phyloP scores from a whole-genome alignment of 1,140 invertebrate species.

The Fopius arisanus region DNA sequence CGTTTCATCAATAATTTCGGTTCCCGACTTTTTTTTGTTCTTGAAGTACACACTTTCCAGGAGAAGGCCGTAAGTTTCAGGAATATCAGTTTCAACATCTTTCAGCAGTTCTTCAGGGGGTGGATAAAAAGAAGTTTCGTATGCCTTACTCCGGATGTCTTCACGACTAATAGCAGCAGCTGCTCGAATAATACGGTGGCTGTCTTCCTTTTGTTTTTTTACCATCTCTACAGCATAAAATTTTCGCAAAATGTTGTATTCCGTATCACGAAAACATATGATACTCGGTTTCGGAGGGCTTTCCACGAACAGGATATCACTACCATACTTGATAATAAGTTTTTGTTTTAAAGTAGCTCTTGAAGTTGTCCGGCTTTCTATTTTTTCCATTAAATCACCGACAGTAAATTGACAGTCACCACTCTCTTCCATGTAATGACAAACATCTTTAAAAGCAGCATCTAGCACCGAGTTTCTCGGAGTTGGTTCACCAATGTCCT shows the following conservation, averaged over 20 bases:
- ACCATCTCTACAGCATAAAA: too few relatives aligned
- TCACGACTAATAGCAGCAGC: background rate
- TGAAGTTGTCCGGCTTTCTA: background rate
- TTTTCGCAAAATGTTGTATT: background rate
- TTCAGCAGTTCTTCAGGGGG: slow-evolving; percentile 22
- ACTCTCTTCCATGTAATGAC: background rate
- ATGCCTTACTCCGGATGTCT: background rate
- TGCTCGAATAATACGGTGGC: background rate
- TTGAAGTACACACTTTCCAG: background rate
- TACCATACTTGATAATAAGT: background rate
- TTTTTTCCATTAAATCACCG: background rate
- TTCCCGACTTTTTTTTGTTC: slow-evolving; percentile 13
- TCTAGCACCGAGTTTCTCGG: background rate
- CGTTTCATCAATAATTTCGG: slow-evolving; percentile 48
- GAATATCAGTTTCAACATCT: slow-evolving; percentile 24
- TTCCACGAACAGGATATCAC: background rate
- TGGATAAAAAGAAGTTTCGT: slow-evolving; percentile 19
- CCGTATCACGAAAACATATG: slow-evolving; percentile 15
- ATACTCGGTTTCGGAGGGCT: background rate
- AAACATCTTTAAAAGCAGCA: background rate
- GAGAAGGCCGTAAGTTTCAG: slow-evolving; percentile 20
- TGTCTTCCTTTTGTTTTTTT: background rate
- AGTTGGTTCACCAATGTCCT: background rate
- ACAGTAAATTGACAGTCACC: background rate
- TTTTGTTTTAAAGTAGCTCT: background rate